Percentiles rank a stretch among this genome's conserved stretches.
Evolutionary conservation across 2,113 vertebrate species (phyloP).

Genomic region (Tachysurus fulvidraco): DNA sequence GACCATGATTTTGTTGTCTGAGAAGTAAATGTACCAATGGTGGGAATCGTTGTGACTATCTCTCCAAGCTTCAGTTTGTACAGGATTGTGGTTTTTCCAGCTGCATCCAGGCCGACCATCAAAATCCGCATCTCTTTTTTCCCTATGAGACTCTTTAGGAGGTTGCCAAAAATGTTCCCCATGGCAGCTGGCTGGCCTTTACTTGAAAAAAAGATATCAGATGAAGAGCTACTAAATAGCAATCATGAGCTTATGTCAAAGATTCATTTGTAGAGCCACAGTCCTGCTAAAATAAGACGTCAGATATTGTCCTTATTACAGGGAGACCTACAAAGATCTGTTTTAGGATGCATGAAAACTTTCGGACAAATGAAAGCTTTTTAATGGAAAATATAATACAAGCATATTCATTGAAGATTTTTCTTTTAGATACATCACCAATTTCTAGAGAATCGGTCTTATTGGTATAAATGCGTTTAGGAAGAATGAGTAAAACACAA

Average conservation of each 20-base stretch:
- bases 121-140: constrained; percentile 95
- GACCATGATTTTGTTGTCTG: background rate
- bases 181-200: constrained; percentile 69
- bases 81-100: constrained; percentile 91
- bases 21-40: constrained; percentile 73
- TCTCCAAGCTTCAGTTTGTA: constrained; percentile 92
- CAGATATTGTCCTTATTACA: constrained; percentile 22
- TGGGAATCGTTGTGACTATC: constrained; percentile 92
- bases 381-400: background rate
- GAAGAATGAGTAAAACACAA: background rate
- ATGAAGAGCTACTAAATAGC: constrained; percentile 2
- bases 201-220: constrained; percentile 55
- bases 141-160: constrained; percentile 91
- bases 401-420: background rate
- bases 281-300: constrained; percentile 19
- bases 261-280: constrained; percentile 19
- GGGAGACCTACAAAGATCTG: background rate
- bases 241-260: constrained; percentile 28
- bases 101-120: constrained; percentile 90
- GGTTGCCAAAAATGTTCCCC: constrained; percentile 91
- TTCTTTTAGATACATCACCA: background rate
- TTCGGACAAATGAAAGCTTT: background rate
- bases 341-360: background rate
- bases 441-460: background rate
- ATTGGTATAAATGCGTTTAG: background rate